Conservation (phyloP, 2,888 invertebrate genomes). For the Leucoptera coffeella region DNA sequence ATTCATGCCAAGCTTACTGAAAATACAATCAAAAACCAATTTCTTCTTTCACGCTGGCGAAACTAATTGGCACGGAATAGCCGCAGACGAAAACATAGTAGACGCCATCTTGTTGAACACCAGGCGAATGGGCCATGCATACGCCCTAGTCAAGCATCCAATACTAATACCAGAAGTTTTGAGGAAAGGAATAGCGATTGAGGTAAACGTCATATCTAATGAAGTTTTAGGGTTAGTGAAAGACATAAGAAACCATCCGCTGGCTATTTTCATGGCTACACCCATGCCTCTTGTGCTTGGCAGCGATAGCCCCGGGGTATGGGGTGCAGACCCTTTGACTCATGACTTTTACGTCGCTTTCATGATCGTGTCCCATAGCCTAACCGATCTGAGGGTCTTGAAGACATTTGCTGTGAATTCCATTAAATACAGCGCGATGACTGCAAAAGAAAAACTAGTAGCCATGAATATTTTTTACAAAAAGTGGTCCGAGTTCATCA, state of each 20-base stretch:
- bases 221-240: constrained; percentile 56
- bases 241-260: constrained; percentile 65
- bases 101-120: constrained; percentile 69
- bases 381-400: constrained; percentile 62
- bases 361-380: constrained; percentile 64
- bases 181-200: constrained; percentile 58
- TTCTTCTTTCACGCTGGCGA: constrained; percentile 79
- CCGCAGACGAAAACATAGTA: constrained; percentile 65
- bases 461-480: constrained; percentile 15
- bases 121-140: constrained; percentile 74
- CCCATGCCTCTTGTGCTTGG: constrained; percentile 60
- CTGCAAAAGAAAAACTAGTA: constrained; percentile 22
- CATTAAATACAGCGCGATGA: constrained; percentile 59
- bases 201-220: constrained; percentile 66
- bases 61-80: constrained; percentile 65
- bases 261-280: constrained; percentile 46
- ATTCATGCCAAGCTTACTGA: constrained; percentile 49
- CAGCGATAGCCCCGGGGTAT: constrained; percentile 63
- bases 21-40: constrained; percentile 41
- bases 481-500: constrained; percentile 25
- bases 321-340: constrained; percentile 58
- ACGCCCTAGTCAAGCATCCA: constrained; percentile 68
- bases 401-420: constrained; percentile 74
- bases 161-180: constrained; percentile 52
- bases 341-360: constrained; percentile 75